Conservation (phyloP, 2,113 vertebrate species). For the Eublepharis macularius region DNA sequence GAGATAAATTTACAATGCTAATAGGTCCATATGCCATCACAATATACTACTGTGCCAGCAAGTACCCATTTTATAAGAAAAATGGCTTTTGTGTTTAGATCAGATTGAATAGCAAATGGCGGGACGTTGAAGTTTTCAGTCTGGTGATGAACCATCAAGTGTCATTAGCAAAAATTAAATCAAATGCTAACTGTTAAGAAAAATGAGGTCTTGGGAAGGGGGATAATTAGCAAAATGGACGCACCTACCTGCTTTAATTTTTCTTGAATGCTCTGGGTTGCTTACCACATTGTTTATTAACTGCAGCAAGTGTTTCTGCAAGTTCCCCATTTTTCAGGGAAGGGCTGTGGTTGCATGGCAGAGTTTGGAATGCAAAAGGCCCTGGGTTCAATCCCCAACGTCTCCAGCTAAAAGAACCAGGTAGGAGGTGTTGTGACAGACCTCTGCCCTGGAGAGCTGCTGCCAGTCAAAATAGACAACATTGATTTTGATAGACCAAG, state of each 20-base stretch:
- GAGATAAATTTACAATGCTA: conserved; percentile 76
- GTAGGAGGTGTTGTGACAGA: no score
- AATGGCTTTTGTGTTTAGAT: conserved; percentile 58
- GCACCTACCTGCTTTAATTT: conserved; percentile 13
- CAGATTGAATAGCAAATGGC: conserved; percentile 66
- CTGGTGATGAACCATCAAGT: conserved; percentile 31
- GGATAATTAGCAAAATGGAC: conserved; percentile 37
- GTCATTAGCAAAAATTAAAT: conserved; percentile 50
- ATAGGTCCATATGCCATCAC: conserved; percentile 67
- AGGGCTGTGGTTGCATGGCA: no score
- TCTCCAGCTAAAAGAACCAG: no score
- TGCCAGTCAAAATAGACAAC: no score
- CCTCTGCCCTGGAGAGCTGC: no score
- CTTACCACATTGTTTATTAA: neutral
- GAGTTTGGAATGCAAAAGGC: no score
- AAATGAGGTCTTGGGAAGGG: conserved; percentile 19
- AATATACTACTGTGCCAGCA: conserved; percentile 68
- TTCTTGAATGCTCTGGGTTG: conserved; percentile 9
- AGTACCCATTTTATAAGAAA: conserved; percentile 65
- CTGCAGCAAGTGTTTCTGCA: neutral
- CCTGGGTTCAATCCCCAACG: no score
- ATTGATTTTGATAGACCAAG: no score
- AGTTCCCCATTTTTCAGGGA: no score
- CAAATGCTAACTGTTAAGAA: conserved; percentile 52
- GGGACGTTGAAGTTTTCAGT: conserved; percentile 43